These are phyloP conservation scores for Nautilus pompilius DNA, from an alignment of 1,140 invertebrate species.

Conservation along the genomic window DNA sequence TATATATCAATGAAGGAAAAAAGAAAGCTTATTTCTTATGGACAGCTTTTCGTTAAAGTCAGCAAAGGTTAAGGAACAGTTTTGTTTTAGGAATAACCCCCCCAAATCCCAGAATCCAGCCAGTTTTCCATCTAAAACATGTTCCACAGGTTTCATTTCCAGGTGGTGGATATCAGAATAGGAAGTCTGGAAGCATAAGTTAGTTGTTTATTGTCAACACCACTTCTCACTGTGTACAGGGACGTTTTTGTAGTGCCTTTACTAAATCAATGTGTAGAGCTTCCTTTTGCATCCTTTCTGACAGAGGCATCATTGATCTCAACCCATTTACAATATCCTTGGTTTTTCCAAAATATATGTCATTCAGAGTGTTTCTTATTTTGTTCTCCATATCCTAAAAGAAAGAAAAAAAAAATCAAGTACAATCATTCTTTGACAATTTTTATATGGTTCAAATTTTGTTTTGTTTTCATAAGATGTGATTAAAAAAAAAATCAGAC, in stretches of 20 bases:
- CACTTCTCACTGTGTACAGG: conserved; percentile 3
- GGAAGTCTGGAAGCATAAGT: too few relatives aligned
- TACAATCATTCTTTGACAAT: not conserved
- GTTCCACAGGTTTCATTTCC: too few relatives aligned
- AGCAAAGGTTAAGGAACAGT: too few relatives aligned
- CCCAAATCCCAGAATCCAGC: too few relatives aligned
- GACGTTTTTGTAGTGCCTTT: conserved; percentile 45
- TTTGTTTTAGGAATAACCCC: too few relatives aligned
- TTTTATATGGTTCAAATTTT: not conserved
- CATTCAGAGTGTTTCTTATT: conserved; percentile 95
- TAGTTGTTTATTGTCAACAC: not conserved
- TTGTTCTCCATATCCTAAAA: conserved; percentile 99
- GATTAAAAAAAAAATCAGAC: not conserved
- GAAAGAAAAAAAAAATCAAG: conserved; percentile 57
- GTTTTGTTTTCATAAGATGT: not conserved
- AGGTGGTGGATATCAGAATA: too few relatives aligned
- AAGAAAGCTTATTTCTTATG: too few relatives aligned
- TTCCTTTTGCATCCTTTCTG: conserved; percentile 77
- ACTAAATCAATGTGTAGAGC: conserved; percentile 84
- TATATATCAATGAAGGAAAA: too few relatives aligned
- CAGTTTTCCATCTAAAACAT: too few relatives aligned
- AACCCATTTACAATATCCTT: conserved; percentile 98
- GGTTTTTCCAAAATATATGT: conserved; percentile 99
- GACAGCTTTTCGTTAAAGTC: too few relatives aligned
- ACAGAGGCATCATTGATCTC: conserved; percentile 79